These are phyloP conservation scores for Lagocephalus sceleratus DNA, from an alignment of 2,797 vertebrate genomes.

Conservation along the genomic window DNA sequence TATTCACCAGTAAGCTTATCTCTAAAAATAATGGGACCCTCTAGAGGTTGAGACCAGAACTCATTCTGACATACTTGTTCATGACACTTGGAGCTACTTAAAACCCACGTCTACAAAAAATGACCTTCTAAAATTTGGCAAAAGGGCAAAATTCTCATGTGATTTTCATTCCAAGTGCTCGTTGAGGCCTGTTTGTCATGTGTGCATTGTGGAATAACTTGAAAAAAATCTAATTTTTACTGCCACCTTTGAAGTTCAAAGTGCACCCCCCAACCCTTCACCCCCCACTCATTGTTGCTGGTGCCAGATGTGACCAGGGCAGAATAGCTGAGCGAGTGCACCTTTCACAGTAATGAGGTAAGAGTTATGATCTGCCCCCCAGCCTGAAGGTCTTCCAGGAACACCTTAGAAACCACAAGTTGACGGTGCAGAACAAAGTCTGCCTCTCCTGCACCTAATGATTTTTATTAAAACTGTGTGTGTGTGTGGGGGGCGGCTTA, in stretches of 20 bases:
- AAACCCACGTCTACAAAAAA: slow-evolving; percentile 7
- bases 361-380: slow-evolving; percentile 51
- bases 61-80: slow-evolving; percentile 1
- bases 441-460: slow-evolving; percentile 17
- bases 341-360: slow-evolving; percentile 66
- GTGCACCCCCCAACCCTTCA: slow-evolving; percentile 7
- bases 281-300: slow-evolving; percentile 26
- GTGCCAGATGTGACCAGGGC: slow-evolving; percentile 72
- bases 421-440: slow-evolving; percentile 34
- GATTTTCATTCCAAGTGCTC: not conserved
- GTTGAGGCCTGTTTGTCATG: slow-evolving; percentile 2
- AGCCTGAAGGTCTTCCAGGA: slow-evolving; percentile 52
- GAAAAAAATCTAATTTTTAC: slow-evolving; percentile 23
- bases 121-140: not conserved
- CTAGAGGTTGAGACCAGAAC: slow-evolving; percentile 33
- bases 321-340: slow-evolving; percentile 52
- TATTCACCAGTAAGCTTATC: slow-evolving; percentile 31
- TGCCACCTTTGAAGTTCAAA: slow-evolving; percentile 70
- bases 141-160: not conserved
- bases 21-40: slow-evolving; percentile 21
- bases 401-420: slow-evolving; percentile 44
- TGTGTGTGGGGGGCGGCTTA: too few relatives aligned
- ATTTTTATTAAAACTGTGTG: slow-evolving; percentile 52
- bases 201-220: slow-evolving; percentile 27
- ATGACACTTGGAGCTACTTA: not conserved